These are phyloP conservation scores for Strigamia crassipes DNA, from an alignment of 2,888 invertebrate genomes.

Conservation along the genomic window DNA sequence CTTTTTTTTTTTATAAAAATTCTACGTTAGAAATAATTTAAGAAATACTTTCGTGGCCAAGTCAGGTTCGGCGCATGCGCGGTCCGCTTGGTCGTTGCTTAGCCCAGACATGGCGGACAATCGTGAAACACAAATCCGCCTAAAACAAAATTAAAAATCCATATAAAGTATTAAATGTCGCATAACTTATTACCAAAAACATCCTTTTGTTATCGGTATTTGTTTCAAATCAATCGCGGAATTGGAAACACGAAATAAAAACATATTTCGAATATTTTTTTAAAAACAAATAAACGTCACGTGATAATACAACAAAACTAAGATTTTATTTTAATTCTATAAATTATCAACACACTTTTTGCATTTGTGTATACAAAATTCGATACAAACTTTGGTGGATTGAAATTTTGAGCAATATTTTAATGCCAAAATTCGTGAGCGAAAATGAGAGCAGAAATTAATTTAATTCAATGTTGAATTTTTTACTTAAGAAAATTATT, in stretches of 20 bases:
- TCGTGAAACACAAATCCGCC: conserved; percentile 35
- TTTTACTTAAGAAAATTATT: too few relatives aligned
- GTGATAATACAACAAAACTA: neutral
- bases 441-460: neutral
- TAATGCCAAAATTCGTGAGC: neutral
- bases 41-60: conserved; percentile 65
- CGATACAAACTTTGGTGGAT: neutral
- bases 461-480: too few relatives aligned
- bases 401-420: neutral
- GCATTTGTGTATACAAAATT: neutral
- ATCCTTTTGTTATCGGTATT: too few relatives aligned
- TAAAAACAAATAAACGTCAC: neutral
- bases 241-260: neutral
- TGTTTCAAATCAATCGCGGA: too few relatives aligned
- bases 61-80: conserved; percentile 67
- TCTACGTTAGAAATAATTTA: conserved; percentile 44
- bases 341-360: neutral
- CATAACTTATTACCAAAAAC: too few relatives aligned
- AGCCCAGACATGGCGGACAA: conserved; percentile 58
- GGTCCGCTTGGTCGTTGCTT: conserved; percentile 71
- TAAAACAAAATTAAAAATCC: neutral
- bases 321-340: neutral
- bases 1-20: too few relatives aligned
- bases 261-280: neutral
- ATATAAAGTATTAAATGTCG: neutral